Evolutionary conservation across 2,888 invertebrate genomes (phyloP).

Genomic region (Hyalella azteca): DNA sequence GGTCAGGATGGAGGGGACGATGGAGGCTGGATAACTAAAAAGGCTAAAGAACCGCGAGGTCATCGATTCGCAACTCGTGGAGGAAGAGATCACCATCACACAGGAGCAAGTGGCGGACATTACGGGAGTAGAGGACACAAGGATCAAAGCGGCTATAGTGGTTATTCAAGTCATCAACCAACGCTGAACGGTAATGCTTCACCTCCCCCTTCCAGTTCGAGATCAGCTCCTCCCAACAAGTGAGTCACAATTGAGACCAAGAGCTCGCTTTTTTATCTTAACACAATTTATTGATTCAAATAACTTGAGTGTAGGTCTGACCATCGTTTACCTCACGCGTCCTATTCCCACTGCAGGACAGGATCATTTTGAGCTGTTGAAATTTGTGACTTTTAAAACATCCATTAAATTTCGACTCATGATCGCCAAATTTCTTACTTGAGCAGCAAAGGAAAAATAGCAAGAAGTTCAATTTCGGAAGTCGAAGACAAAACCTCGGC

Average conservation of each 20-base stretch:
- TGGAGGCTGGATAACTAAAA: slow-evolving; percentile 20
- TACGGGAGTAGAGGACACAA: background rate
- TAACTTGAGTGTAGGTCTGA: too few species aligned
- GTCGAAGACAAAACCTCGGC: background rate
- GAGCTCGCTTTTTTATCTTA: too few species aligned
- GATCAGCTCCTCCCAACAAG: slow-evolving; percentile 6
- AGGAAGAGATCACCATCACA: background rate
- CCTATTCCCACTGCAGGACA: too few species aligned
- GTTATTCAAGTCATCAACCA: background rate
- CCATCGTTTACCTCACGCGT: too few species aligned
- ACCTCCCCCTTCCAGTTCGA: background rate
- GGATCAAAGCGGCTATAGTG: slow-evolving; percentile 4
- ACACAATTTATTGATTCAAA: too few species aligned
- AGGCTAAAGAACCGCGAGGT: slow-evolving; percentile 6
- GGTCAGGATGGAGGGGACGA: slow-evolving; percentile 5
- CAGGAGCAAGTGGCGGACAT: background rate
- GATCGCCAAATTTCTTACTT: background rate
- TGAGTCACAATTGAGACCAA: background rate
- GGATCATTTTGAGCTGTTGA: too few species aligned
- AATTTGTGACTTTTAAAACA: too few species aligned
- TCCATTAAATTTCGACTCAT: too few species aligned
- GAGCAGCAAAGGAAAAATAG: background rate
- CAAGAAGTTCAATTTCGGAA: background rate
- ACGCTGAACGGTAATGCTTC: slow-evolving; percentile 17
- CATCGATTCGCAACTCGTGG: background rate